These are phyloP conservation scores for Cydia splendana DNA, from an alignment of 1,140 invertebrate genomes.

Conservation along the genomic window DNA sequence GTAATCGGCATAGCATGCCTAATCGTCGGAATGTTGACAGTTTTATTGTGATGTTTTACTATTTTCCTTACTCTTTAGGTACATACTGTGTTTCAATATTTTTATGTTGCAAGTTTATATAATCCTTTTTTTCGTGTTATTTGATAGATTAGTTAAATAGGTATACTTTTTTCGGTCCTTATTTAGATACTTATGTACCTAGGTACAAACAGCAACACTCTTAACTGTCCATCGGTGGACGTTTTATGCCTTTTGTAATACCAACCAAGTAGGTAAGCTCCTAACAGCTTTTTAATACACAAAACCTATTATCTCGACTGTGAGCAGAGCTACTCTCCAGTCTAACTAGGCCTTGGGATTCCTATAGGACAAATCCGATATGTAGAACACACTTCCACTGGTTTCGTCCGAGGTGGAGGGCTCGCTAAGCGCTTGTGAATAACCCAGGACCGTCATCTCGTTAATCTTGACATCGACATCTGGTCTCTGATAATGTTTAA, in stretches of 20 bases:
- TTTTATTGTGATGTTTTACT: too few species aligned
- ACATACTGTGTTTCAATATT: too few species aligned
- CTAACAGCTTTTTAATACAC: too few species aligned
- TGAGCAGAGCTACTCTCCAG: too few species aligned
- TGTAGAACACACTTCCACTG: not conserved
- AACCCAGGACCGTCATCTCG: not conserved
- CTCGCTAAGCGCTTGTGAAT: not conserved
- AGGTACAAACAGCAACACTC: too few species aligned
- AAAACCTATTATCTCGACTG: too few species aligned
- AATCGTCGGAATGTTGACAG: not conserved
- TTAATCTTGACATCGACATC: constrained; percentile 36
- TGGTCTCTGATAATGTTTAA: constrained; percentile 33
- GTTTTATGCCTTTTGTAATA: too few species aligned
- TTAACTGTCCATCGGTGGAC: too few species aligned
- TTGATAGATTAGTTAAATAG: not conserved
- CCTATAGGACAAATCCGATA: not conserved
- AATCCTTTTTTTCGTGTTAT: not conserved
- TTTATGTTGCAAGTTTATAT: not conserved
- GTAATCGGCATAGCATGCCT: not conserved
- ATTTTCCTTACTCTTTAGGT: too few species aligned
- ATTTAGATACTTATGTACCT: too few species aligned
- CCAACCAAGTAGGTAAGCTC: too few species aligned
- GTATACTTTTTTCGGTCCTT: too few species aligned
- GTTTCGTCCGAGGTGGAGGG: not conserved
- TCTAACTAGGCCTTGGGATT: not conserved